A percentile compares a stretch with the other conserved stretches of the same genome.
Evolutionary conservation across 2,888 invertebrate species (phyloP).

Genomic region (Netelia virgata): DNA sequence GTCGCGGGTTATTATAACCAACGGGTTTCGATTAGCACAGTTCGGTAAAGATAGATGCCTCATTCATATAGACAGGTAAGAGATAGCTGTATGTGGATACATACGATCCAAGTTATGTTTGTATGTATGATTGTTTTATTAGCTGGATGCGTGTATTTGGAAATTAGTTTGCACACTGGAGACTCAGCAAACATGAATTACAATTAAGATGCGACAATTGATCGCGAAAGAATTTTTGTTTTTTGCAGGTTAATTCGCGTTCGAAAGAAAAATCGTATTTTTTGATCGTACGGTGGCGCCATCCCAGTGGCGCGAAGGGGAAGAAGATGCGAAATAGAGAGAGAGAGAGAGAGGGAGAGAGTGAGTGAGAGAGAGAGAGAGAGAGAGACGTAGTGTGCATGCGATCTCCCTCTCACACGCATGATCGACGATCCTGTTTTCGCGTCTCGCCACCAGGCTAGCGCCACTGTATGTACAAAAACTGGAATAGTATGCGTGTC

Average conservation of each 20-base stretch:
- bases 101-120: background rate
- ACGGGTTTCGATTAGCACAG: constrained; percentile 1
- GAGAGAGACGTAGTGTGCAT: background rate
- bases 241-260: background rate
- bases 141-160: no score
- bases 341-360: background rate
- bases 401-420: background rate
- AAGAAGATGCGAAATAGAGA: background rate
- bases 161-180: no score
- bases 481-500: background rate
- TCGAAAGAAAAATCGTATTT: background rate
- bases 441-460: background rate
- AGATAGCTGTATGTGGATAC: background rate
- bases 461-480: background rate
- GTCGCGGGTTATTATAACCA: constrained; percentile 1
- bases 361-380: background rate
- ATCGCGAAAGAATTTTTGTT: background rate
- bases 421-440: background rate
- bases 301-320: background rate
- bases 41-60: constrained; percentile 8
- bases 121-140: no score
- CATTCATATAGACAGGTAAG: background rate
- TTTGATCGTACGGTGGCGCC: background rate
- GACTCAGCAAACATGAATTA: no score
- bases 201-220: no score